Conservation (phyloP, 2,888 invertebrate genomes). For the Clitarchus hookeri region DNA sequence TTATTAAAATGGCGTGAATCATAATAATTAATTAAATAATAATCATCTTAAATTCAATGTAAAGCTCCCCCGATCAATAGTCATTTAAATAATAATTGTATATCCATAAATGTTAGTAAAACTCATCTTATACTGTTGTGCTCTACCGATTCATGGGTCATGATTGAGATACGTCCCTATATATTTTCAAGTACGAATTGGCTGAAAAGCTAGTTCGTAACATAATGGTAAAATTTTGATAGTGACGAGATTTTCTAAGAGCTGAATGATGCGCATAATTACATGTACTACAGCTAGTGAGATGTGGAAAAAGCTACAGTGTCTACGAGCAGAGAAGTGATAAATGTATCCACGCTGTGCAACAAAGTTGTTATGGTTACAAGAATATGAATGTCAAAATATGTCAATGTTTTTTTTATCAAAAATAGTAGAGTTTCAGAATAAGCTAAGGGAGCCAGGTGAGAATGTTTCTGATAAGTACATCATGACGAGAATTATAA, state of each 20-base stretch:
- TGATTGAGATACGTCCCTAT: too few species aligned
- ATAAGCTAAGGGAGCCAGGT: neutral
- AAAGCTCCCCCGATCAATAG: too few species aligned
- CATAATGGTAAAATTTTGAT: neutral
- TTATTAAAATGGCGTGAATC: too few species aligned
- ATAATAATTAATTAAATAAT: too few species aligned
- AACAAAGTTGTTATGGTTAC: neutral
- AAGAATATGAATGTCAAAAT: neutral
- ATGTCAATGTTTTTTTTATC: neutral
- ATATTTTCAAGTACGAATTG: too few species aligned
- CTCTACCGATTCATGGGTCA: too few species aligned
- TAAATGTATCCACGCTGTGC: neutral
- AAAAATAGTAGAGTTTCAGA: neutral
- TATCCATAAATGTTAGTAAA: too few species aligned
- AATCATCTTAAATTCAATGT: too few species aligned
- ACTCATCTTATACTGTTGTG: too few species aligned
- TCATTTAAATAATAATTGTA: too few species aligned
- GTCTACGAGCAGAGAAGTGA: conserved; percentile 4
- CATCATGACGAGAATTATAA: neutral
- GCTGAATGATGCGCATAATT: neutral
- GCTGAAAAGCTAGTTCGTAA: too few species aligned
- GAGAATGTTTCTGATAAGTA: neutral
- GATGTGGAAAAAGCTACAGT: neutral
- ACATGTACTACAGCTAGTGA: neutral
- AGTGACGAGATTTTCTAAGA: neutral